A percentile compares a stretch with the other conserved stretches of the same genome.
These are phyloP conservation scores for Tillus elongatus DNA, from an alignment of 2,888 invertebrate genomes.

Conservation along the genomic window DNA sequence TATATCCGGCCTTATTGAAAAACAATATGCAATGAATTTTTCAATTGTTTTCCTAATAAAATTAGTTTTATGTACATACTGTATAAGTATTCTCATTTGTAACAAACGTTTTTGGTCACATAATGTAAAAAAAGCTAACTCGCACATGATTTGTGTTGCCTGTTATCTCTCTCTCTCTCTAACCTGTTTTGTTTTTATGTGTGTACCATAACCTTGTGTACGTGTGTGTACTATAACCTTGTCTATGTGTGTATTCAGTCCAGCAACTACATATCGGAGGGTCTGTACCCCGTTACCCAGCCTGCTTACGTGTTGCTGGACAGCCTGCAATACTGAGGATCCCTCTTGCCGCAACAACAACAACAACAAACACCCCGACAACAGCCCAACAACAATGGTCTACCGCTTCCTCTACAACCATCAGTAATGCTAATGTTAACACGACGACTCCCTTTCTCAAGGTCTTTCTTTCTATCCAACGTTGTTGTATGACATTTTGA, in stretches of 20 bases:
- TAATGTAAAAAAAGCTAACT: too few species aligned
- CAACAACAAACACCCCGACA: too few species aligned
- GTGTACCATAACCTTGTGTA: neutral
- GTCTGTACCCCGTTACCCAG: conserved; percentile 50
- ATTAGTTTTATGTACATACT: too few species aligned
- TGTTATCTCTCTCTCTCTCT: conserved; percentile 18
- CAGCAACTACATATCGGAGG: conserved; percentile 44
- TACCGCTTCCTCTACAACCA: too few species aligned
- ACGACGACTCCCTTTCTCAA: conserved; percentile 40
- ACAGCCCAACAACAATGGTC: too few species aligned
- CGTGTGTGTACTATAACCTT: conserved; percentile 10
- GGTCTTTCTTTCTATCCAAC: conserved; percentile 26
- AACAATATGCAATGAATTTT: too few species aligned
- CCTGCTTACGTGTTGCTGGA: conserved; percentile 53
- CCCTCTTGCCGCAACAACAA: conserved; percentile 31
- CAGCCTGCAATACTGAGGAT: conserved; percentile 54
- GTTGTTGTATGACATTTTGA: conserved; percentile 6
- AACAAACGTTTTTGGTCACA: too few species aligned
- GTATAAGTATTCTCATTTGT: too few species aligned
- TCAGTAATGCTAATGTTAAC: too few species aligned
- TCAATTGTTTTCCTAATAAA: too few species aligned
- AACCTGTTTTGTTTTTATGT: conserved; percentile 3
- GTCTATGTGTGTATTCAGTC: conserved; percentile 32
- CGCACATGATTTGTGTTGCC: too few species aligned
- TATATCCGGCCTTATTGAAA: too few species aligned